Evolutionary conservation across 1,140 invertebrate genomes (phyloP).

Genomic region (Orchesella cincta): DNA sequence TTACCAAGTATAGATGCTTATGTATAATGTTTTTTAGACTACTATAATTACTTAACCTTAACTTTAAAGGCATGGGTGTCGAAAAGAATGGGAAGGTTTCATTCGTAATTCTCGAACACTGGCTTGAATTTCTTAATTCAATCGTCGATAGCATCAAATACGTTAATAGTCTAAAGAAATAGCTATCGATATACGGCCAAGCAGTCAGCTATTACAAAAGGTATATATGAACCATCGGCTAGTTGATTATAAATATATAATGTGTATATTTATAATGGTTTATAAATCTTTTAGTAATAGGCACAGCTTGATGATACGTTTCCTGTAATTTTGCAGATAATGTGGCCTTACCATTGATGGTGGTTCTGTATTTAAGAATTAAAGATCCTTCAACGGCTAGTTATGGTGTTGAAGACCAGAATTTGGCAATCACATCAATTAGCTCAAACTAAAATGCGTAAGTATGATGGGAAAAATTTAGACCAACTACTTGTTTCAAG

Average conservation of each 20-base stretch:
- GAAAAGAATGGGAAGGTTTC: conserved; percentile 97
- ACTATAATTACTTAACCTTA: conserved; percentile 42
- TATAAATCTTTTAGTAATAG: conserved; percentile 26
- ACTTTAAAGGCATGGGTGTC: conserved; percentile 90
- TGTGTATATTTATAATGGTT: not conserved
- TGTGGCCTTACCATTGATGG: conserved; percentile 94
- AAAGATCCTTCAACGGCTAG: conserved; percentile 93
- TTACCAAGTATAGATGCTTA: conserved; percentile 12
- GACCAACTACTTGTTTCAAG: not conserved
- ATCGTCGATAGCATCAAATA: conserved; percentile 93
- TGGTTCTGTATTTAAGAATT: conserved; percentile 92
- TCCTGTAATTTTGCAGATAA: conserved; percentile 70
- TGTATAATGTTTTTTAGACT: conserved; percentile 4
- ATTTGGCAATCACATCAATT: conserved; percentile 98
- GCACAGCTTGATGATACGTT: too few relatives aligned
- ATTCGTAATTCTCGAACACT: conserved; percentile 86
- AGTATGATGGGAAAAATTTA: not conserved
- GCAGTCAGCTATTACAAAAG: conserved; percentile 94
- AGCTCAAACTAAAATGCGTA: conserved; percentile 97
- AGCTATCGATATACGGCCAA: conserved; percentile 98
- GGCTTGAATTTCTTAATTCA: conserved; percentile 90
- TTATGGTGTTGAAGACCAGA: conserved; percentile 99
- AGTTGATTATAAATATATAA: not conserved
- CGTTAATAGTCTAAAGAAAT: conserved; percentile 99
- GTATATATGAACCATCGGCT: conserved; percentile 58